Conservation (phyloP, 2,797 vertebrate species). For the Prionace glauca region DNA sequence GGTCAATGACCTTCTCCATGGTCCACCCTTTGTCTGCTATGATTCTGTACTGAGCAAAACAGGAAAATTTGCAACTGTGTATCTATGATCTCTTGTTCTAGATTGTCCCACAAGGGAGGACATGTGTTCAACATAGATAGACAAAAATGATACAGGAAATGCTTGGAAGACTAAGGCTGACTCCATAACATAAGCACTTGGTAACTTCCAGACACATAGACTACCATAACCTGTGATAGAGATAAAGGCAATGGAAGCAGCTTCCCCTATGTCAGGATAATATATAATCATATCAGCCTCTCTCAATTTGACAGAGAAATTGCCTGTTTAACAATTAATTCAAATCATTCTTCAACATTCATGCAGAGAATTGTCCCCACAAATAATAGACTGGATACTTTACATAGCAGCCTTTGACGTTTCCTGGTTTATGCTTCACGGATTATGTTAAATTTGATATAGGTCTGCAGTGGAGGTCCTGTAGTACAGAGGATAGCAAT, state of each 20-base stretch:
- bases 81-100: no score
- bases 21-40: no score
- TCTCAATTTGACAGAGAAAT: not conserved
- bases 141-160: not conserved
- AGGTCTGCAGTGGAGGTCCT: not conserved
- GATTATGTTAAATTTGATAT: not conserved
- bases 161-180: not conserved
- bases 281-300: not conserved
- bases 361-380: not conserved
- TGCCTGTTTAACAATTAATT: not conserved
- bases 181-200: not conserved
- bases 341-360: constrained; percentile 5
- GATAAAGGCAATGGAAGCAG: not conserved
- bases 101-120: no score
- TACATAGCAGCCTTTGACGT: not conserved
- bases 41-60: no score
- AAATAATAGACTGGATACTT: not conserved
- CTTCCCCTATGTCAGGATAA: not conserved
- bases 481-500: no score
- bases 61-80: no score
- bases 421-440: not conserved
- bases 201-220: not conserved
- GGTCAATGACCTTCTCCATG: no score
- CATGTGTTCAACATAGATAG: no score
- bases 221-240: not conserved